Conservation (phyloP, 2,797 vertebrate genomes). For the Rhodeus uyekii region DNA sequence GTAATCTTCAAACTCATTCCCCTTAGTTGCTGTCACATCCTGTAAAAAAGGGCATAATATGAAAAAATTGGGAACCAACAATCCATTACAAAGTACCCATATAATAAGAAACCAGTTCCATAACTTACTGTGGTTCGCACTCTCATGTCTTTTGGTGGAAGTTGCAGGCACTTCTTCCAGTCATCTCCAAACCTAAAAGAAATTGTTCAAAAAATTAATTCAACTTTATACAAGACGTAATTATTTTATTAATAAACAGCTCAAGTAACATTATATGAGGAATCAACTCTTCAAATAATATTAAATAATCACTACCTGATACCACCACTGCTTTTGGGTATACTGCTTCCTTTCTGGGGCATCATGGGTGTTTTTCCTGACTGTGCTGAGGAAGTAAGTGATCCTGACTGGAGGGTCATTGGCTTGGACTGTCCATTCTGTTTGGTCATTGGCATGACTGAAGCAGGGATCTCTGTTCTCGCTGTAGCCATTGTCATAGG, state of each 20-base stretch:
- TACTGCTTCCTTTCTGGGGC: conserved; percentile 65
- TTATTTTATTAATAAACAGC: background rate
- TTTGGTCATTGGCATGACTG: conserved; percentile 71
- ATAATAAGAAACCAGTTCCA: background rate
- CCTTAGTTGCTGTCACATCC: conserved; percentile 82
- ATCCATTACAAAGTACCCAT: background rate
- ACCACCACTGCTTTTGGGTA: conserved; percentile 70
- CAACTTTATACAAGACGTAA: background rate
- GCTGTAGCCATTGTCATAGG: conserved; percentile 71
- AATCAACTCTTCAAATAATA: background rate
- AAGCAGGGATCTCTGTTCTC: conserved; percentile 73
- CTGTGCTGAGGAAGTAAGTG: conserved; percentile 57
- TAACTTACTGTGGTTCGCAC: conserved; percentile 73
- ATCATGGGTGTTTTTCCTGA: conserved; percentile 48
- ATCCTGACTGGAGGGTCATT: conserved; percentile 54
- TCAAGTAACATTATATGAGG: background rate
- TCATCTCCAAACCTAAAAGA: conserved; percentile 74
- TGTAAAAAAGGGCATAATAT: conserved; percentile 47
- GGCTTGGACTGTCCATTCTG: conserved; percentile 71
- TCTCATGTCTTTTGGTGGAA: conserved; percentile 75
- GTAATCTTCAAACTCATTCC: conserved; percentile 83
- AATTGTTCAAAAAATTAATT: background rate
- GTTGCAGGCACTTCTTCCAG: conserved; percentile 78
- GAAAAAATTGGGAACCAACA: background rate
- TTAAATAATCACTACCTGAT: conserved; percentile 69